A percentile compares a stretch with the other conserved stretches of the same genome.
phyloP scores from a whole-genome alignment of 2,113 vertebrate genomes.

The Epinephelus fuscoguttatus region DNA sequence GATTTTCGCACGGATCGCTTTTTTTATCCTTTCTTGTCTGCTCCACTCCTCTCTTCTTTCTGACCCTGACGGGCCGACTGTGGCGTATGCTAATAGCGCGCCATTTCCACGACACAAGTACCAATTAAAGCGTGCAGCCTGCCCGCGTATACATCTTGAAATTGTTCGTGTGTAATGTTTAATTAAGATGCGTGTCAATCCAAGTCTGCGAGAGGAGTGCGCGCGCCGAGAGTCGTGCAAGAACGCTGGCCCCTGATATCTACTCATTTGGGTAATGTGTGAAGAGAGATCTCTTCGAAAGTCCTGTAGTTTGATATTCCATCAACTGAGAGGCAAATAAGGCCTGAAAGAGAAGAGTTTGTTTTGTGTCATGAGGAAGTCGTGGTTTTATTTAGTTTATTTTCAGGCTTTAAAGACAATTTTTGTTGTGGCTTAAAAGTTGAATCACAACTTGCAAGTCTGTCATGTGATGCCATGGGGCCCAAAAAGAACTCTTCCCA shows the following conservation, averaged over 20 bases:
- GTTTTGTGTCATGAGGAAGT: background rate
- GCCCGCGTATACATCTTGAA: conserved; percentile 60
- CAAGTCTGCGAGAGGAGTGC: conserved; percentile 25
- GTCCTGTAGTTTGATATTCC: conserved; percentile 16
- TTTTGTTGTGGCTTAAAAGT: no score
- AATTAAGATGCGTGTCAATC: conserved; percentile 72
- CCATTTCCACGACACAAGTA: conserved; percentile 59
- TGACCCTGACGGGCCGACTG: conserved; percentile 49
- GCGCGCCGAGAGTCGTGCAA: conserved; percentile 3
- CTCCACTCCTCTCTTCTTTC: conserved; percentile 26
- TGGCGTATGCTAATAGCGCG: conserved; percentile 61
- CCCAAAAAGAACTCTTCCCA: no score
- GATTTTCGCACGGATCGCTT: conserved; percentile 52
- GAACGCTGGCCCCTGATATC: conserved; percentile 24
- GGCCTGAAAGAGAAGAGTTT: conserved; percentile 43
- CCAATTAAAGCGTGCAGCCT: conserved; percentile 67
- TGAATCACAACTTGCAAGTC: no score
- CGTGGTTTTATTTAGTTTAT: conserved; percentile 12
- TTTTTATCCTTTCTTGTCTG: conserved; percentile 39
- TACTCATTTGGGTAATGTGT: conserved; percentile 46
- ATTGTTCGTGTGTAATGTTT: conserved; percentile 68
- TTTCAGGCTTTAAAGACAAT: background rate
- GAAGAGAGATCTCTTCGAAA: conserved; percentile 36
- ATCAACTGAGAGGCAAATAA: conserved; percentile 33
- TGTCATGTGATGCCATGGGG: no score